These are phyloP conservation scores for Sebastes itinus DNA, from an alignment of 2,797 vertebrate genomes.

Conservation along the genomic window DNA sequence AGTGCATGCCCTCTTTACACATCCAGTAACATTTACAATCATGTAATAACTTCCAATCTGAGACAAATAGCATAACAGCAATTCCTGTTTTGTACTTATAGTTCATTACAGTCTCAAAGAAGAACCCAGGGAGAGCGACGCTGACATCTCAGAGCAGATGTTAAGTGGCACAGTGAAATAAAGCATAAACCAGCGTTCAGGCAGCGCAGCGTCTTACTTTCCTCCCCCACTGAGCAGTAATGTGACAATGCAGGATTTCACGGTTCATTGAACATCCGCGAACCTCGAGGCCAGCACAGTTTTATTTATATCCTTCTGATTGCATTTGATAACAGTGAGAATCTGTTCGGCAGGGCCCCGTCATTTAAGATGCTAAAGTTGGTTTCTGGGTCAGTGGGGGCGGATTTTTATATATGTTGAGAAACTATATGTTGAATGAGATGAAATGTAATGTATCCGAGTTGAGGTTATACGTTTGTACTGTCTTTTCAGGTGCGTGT, in stretches of 20 bases:
- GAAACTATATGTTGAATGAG: not conserved
- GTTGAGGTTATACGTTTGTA: not conserved
- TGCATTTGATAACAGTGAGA: conserved; percentile 43
- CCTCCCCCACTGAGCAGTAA: conserved; percentile 61
- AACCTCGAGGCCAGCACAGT: conserved; percentile 61
- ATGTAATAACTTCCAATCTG: not conserved
- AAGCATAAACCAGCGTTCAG: conserved; percentile 36
- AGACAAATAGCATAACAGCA: not conserved
- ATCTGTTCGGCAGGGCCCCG: not conserved
- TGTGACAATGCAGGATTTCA: conserved; percentile 74
- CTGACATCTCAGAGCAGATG: conserved; percentile 36
- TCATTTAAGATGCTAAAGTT: not conserved
- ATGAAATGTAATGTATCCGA: not conserved
- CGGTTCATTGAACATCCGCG: conserved; percentile 59
- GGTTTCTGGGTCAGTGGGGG: conserved; percentile 3
- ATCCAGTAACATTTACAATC: not conserved
- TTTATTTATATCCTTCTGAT: conserved; percentile 74
- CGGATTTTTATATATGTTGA: not conserved
- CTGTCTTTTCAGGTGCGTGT: not conserved
- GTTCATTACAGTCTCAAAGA: not conserved
- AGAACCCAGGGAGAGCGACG: not conserved
- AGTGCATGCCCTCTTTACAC: not conserved
- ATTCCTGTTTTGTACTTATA: not conserved
- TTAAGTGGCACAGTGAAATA: conserved; percentile 33
- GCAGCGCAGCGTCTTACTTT: conserved; percentile 30